Evolutionary conservation across 2,113 vertebrate species (phyloP), one percentile per base, ranked within the genome.

Genomic region (Sander vitreus): DNA sequence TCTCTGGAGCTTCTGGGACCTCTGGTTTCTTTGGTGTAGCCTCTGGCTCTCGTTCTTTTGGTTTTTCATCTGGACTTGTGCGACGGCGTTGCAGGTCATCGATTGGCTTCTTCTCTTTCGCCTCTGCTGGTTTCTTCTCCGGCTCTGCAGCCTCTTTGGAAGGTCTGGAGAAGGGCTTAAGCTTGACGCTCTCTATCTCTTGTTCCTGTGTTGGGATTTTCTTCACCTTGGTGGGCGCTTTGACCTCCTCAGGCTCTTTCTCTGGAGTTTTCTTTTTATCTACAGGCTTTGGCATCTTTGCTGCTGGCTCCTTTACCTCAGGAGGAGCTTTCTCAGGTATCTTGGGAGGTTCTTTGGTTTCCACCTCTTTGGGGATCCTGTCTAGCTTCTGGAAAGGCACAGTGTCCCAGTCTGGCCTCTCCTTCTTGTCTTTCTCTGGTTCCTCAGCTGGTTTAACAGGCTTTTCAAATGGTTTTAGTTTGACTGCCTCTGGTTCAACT

Each of bases 401-500:
- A 10, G 68, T 21, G 76, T 94, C 92, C 69, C 96, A 91, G 23
- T 91, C 88, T 47, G 86, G 88, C 21, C 23, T 89, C 81, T 96
- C 96, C 89, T 94, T 97, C 95, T 90, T 94, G 83, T 92, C 96
- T 87, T 90, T 93, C 51, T 89, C 80, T 25, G 83, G 64, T 54
- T 93, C 93, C 23, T 90, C 79, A 15, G 59, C 58, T 73, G 72
- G 43, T 93, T 93, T 92, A 14, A 33, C 51, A 58, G 94, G 91
- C 82, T 90, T 95, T 73, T 93, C 91, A 86, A 96, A 94, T 16
- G 95, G 92, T 88, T 96, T 96, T 6, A 96, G 88, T 76, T 91
- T 92, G 8, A 96, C 78, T 1, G 64, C 75, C 89, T 95, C 94
- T 89, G 92, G 83, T 84, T 93, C 92, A 59, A 76, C 63, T 39